Evolutionary conservation across 2,113 vertebrate species (phyloP).

Genomic region (Synodontis membranacea): DNA sequence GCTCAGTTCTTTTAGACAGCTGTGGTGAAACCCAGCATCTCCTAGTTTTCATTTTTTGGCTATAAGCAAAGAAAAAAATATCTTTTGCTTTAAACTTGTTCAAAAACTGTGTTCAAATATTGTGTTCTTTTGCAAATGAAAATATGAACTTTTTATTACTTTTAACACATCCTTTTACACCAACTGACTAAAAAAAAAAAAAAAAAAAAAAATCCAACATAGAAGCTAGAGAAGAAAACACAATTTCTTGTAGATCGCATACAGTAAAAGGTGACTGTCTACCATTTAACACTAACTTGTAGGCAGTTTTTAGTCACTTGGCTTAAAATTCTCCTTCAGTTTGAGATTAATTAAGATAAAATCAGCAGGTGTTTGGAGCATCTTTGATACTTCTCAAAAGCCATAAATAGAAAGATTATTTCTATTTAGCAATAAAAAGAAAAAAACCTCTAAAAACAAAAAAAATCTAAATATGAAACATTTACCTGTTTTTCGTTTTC

Average conservation of each 20-base stretch:
- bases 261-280: background rate
- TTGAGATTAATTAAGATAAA: background rate
- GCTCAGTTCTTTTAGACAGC: slow-evolving; percentile 52
- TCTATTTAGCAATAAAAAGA: no score
- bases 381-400: background rate
- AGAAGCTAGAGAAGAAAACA: background rate
- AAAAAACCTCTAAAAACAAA: no score
- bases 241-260: background rate
- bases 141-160: background rate
- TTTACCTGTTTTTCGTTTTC: slow-evolving; percentile 66
- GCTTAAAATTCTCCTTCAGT: background rate
- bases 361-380: background rate
- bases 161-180: background rate
- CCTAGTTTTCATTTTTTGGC: slow-evolving; percentile 8
- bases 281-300: background rate
- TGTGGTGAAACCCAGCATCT: slow-evolving; percentile 52
- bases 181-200: slow-evolving; percentile 17
- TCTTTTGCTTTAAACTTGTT: background rate
- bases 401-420: no score
- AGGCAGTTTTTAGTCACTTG: background rate
- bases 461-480: slow-evolving; percentile 37
- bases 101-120: background rate
- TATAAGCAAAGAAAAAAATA: background rate
- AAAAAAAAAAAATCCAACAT: background rate
- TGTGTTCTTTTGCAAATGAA: background rate